Base-by-base conservation (phyloP, 2,113 vertebrate species). In the Notothenia coriiceps region DNA sequence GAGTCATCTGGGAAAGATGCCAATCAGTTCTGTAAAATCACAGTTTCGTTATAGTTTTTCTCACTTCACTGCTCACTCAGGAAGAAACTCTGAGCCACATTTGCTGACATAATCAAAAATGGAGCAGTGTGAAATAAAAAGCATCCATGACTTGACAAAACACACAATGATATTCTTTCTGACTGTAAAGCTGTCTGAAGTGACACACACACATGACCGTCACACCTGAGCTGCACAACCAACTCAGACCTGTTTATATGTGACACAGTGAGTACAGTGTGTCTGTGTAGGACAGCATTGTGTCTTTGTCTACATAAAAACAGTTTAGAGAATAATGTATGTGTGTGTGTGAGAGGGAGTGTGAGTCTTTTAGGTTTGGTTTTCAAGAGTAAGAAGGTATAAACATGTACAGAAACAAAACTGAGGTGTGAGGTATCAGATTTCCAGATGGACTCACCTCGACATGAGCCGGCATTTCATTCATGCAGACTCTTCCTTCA, bases 281-380 rank as follows among this genome's bases (percentile, higher is more conserved):
- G 68, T 82, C 2, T 74, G 59, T 55, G 43, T 56, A 82, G 46
- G 76, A 82, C 55, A 43, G 44, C 85, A 82, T 15, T 76, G 54
- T 50, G 85, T 69, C 70, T 1, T 5, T 89, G 88, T 93, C 92
- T 89, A 93, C 70, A 82, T 56, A 86, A 77, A 87, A 90, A 93
- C 86, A 90, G 46, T 59, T 44, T 0, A 17, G 49, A 56, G 43
- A 73, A 70, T 77, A 70, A 57, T 1, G 29, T 64, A 18, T 63
- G 56, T 14, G 35, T 46, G 6, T 29, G 60, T 13, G 54, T 13
- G 13, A 15, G 6, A 20, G 40, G 2, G 15, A 8, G 22, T 56
- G 17, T 56, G 44, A 70, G 29, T 20, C 47, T 15, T 59, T 54
- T 12, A 20, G 13, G 20, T 10, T 33, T n/a, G 2, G 63, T 65